A percentile compares a stretch with the other conserved stretches of the same genome.
Evolutionary conservation across 2,113 vertebrate species (phyloP).

Genomic region (Lontra canadensis): DNA sequence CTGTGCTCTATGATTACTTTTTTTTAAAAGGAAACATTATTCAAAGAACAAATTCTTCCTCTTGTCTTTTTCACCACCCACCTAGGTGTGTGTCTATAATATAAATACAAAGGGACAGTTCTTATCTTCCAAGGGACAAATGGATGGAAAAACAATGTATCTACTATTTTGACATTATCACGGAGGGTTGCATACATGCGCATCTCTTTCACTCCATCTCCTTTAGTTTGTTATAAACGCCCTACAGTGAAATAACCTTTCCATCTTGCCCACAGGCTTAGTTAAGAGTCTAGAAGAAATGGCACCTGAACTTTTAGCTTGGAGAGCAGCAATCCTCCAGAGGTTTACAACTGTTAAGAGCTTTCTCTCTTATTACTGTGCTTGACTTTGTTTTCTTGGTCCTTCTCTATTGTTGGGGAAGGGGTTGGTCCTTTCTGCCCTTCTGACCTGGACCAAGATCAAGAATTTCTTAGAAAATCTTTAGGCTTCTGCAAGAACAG

Average conservation of each 20-base stretch:
- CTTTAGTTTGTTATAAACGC: slow-evolving; percentile 25
- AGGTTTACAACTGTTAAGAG: slow-evolving; percentile 38
- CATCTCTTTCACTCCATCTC: slow-evolving; percentile 39
- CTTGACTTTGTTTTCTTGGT: slow-evolving; percentile 49
- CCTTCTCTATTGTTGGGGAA: background rate
- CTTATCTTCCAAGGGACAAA: background rate
- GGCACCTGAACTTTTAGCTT: background rate
- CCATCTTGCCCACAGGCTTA: slow-evolving; percentile 15
- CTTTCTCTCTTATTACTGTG: background rate
- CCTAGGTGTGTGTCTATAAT: background rate
- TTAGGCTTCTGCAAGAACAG: background rate
- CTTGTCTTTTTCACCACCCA: slow-evolving; percentile 3
- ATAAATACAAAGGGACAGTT: slow-evolving; percentile 62
- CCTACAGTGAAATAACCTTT: slow-evolving; percentile 32
- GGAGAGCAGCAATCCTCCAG: slow-evolving; percentile 24
- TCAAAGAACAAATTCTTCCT: background rate
- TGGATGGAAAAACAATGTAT: slow-evolving; percentile 26
- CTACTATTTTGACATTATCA: slow-evolving; percentile 7
- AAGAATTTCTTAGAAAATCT: slow-evolving; percentile 44
- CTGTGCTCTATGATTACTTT: background rate
- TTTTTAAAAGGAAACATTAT: background rate
- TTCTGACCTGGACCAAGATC: slow-evolving; percentile 33
- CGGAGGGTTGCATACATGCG: background rate
- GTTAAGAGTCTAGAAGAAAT: slow-evolving; percentile 13
- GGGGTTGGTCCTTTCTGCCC: background rate